A percentile compares a stretch with the other conserved stretches of the same genome.
Evolutionary conservation across 2,113 vertebrate species (phyloP).

Genomic region (Colaptes auratus): DNA sequence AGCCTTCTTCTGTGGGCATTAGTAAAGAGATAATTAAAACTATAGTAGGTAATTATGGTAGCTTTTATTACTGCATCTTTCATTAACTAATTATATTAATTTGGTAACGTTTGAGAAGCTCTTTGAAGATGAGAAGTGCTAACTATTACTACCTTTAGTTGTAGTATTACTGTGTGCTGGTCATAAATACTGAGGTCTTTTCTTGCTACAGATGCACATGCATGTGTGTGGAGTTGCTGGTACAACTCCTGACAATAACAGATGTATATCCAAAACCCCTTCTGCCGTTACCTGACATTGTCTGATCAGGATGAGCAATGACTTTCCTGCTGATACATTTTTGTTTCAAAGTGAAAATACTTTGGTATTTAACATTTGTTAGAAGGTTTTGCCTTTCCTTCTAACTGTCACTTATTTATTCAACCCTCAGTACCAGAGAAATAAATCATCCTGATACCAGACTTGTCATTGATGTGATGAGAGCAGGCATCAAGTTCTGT

Average conservation of each 20-base stretch:
- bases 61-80: slow-evolving; percentile 58
- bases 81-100: slow-evolving; percentile 74
- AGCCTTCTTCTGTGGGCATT: slow-evolving; percentile 22
- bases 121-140: slow-evolving; percentile 62
- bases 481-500: not conserved
- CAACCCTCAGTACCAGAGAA: not conserved
- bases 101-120: slow-evolving; percentile 48
- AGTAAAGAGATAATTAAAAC: slow-evolving; percentile 55
- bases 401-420: not conserved
- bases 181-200: not conserved
- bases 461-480: not conserved
- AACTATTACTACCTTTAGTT: slow-evolving; percentile 25
- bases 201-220: not conserved
- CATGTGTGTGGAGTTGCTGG: not conserved
- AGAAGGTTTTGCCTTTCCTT: not conserved
- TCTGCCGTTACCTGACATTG: not conserved
- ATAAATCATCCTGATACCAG: not conserved
- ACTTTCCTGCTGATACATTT: not conserved
- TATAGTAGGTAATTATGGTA: slow-evolving; percentile 49
- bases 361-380: not conserved
- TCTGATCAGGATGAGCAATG: not conserved
- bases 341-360: not conserved
- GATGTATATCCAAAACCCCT: not conserved
- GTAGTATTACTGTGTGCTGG: not conserved
- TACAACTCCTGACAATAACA: not conserved